Conservation (phyloP, 2,888 invertebrate species). For the Eulithis prunata region DNA sequence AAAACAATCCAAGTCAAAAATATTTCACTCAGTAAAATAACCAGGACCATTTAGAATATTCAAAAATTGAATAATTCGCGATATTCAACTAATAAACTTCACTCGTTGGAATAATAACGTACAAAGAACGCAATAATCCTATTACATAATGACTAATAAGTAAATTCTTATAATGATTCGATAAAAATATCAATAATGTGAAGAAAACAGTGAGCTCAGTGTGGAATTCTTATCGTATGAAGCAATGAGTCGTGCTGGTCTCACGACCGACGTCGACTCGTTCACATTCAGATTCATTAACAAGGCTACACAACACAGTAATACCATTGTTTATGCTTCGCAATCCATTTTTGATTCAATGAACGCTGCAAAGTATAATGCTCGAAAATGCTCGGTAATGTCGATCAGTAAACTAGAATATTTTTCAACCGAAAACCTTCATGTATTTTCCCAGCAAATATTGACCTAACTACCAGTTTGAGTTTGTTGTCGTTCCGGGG, state of each 20-base stretch:
- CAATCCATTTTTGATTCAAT: constrained; percentile 54
- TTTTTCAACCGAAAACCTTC: constrained; percentile 34
- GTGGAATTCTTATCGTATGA: constrained; percentile 45
- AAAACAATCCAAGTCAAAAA: not conserved
- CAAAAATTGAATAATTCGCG: not conserved
- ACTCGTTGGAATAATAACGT: not conserved
- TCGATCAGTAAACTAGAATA: constrained; percentile 32
- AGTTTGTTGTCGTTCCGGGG: constrained; percentile 46
- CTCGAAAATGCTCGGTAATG: constrained; percentile 29
- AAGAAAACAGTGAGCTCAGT: constrained; percentile 44
- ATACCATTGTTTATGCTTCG: constrained; percentile 65
- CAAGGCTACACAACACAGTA: constrained; percentile 60
- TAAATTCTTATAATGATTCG: not conserved
- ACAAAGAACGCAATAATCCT: not conserved
- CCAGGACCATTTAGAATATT: not conserved
- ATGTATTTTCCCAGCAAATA: constrained; percentile 42
- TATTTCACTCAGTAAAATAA: too few relatives aligned
- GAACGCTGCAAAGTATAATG: constrained; percentile 39
- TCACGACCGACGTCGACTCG: constrained; percentile 60
- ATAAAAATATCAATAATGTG: constrained; percentile 6
- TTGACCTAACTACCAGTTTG: constrained; percentile 48
- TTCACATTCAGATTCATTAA: constrained; percentile 69
- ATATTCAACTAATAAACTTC: not conserved
- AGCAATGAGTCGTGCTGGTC: constrained; percentile 57
- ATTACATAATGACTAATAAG: not conserved